These are phyloP conservation scores for Drosophila seclusa DNA, from an alignment of 2,888 invertebrate genomes.

Conservation along the genomic window DNA sequence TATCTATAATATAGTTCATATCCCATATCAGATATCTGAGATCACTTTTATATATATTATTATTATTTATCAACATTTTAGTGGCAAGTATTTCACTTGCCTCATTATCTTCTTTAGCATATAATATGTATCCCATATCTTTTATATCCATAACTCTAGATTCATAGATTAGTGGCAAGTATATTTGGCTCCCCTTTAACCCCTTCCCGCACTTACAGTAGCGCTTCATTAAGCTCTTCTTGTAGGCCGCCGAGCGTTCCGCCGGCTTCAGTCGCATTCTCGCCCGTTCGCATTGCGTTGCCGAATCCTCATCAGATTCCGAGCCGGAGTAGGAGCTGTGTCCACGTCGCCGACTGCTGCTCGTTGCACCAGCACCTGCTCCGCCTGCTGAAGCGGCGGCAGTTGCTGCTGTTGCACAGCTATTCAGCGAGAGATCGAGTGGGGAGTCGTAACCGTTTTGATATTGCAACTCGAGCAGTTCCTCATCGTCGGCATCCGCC, in stretches of 20 bases:
- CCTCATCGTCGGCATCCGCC: slow-evolving; percentile 71
- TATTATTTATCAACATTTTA: background rate
- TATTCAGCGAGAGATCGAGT: slow-evolving; percentile 90
- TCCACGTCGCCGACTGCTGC: slow-evolving; percentile 76
- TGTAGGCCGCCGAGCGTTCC: slow-evolving; percentile 88
- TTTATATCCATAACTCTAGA: background rate
- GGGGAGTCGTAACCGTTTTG: slow-evolving; percentile 88
- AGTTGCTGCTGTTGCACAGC: slow-evolving; percentile 72
- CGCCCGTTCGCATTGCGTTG: slow-evolving; percentile 69
- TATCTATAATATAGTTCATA: background rate
- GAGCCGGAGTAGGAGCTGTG: slow-evolving; percentile 91
- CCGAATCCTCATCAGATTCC: slow-evolving; percentile 89
- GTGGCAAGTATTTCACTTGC: background rate
- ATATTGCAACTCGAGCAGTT: slow-evolving; percentile 67
- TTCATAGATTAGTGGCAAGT: background rate
- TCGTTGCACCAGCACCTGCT: slow-evolving; percentile 16
- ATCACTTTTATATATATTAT: background rate
- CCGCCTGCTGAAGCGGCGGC: slow-evolving; percentile 40
- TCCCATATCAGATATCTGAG: background rate
- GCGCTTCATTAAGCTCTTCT: slow-evolving; percentile 96
- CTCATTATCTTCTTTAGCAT: background rate
- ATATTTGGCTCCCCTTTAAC: background rate
- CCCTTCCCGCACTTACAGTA: slow-evolving; percentile 94
- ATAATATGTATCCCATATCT: background rate
- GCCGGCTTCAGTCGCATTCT: slow-evolving; percentile 81